Percentiles rank a stretch among this genome's conserved stretches.
phyloP scores from a whole-genome alignment of 2,113 vertebrate genomes.

The Amblyornis subalaris region DNA sequence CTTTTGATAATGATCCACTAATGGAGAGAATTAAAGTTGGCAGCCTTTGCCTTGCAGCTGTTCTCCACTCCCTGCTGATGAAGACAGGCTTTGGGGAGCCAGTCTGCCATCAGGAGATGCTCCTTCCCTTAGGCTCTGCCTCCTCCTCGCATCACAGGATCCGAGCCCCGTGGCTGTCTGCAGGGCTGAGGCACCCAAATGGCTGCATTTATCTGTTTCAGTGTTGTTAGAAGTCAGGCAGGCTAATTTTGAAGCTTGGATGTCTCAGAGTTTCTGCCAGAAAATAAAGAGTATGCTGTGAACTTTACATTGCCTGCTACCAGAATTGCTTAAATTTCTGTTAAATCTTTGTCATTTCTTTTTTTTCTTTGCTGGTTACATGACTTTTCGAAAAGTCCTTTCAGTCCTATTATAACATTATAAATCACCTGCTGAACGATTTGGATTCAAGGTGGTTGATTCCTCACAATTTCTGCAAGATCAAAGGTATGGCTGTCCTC shows the following conservation, averaged over 20 bases:
- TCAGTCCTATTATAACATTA: conserved; percentile 35
- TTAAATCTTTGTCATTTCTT: conserved; percentile 29
- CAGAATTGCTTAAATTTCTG: conserved; percentile 46
- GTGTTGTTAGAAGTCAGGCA: background rate
- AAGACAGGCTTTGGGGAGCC: background rate
- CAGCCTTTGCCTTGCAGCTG: conserved; percentile 41
- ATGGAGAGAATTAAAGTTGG: conserved; percentile 31
- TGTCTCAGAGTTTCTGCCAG: conserved; percentile 40
- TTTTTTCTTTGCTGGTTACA: conserved; percentile 14
- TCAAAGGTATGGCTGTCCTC: conserved; percentile 78
- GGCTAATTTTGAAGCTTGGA: background rate
- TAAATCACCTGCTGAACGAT: conserved; percentile 65
- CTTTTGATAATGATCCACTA: conserved; percentile 29
- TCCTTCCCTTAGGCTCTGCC: conserved; percentile 20
- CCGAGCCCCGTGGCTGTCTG: background rate
- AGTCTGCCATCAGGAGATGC: background rate
- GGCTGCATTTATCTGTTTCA: background rate
- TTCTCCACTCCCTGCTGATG: background rate
- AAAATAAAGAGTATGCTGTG: conserved; percentile 29
- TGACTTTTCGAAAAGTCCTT: conserved; percentile 26
- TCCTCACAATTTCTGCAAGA: conserved; percentile 66
- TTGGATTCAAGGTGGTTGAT: conserved; percentile 66
- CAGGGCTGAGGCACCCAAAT: background rate
- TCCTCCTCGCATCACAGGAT: background rate
- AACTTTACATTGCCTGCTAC: conserved; percentile 40